phyloP scores from a whole-genome alignment of 2,113 vertebrate species.

The Oreotrochilus melanogaster region DNA sequence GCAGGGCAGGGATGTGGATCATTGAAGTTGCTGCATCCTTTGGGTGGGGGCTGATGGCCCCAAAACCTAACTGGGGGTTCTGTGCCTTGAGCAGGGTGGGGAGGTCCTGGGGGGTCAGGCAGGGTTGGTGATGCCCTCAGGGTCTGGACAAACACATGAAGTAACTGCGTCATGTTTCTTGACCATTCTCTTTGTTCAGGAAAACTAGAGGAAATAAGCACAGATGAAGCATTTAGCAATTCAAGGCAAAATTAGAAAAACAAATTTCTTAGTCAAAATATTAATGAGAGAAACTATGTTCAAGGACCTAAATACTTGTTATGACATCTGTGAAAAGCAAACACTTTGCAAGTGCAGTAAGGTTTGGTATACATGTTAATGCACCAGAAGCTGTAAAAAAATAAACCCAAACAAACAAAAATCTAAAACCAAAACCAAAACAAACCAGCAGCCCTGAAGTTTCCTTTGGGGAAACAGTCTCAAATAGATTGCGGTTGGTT shows the following conservation, averaged over 20 bases:
- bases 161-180: not conserved
- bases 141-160: too few relatives aligned
- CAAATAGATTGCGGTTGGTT: not conserved
- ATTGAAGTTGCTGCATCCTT: accelerated
- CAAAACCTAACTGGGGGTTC: too few relatives aligned
- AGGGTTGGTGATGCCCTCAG: not conserved
- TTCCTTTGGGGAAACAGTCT: not conserved
- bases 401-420: too few relatives aligned
- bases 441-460: not conserved
- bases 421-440: too few relatives aligned
- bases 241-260: not conserved
- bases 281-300: not conserved
- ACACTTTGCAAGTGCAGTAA: not conserved
- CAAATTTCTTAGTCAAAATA: not conserved
- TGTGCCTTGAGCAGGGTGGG: accelerated
- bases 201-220: not conserved
- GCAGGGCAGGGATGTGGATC: too few relatives aligned
- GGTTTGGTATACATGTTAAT: not conserved
- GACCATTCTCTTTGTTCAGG: not conserved
- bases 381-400: not conserved
- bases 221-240: not conserved
- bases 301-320: not conserved
- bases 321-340: not conserved
- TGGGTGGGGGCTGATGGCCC: not conserved
- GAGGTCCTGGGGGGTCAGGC: too few relatives aligned